Evolutionary conservation across 2,888 invertebrate genomes (phyloP).

Genomic region (Fragum sueziense): DNA sequence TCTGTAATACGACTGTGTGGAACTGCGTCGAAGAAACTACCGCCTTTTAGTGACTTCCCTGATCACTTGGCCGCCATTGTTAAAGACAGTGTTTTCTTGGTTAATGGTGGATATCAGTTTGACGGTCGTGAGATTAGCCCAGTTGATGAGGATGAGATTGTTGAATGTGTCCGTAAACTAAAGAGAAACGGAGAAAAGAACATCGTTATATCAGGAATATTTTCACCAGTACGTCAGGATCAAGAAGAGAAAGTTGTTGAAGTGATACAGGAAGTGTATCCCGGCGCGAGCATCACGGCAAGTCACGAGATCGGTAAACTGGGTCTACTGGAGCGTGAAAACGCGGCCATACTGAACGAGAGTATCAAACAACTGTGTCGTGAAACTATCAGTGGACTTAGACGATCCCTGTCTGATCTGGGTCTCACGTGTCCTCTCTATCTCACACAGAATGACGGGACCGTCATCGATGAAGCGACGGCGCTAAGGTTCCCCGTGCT

Average conservation of each 20-base stretch:
- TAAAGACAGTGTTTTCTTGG: constrained; percentile 61
- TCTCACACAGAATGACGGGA: constrained; percentile 80
- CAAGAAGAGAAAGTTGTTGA: constrained; percentile 70
- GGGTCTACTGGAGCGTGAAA: constrained; percentile 79
- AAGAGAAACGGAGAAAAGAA: constrained; percentile 62
- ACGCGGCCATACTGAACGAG: constrained; percentile 80
- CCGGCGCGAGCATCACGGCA: constrained; percentile 72
- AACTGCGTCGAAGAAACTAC: constrained; percentile 69
- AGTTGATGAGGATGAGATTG: constrained; percentile 69
- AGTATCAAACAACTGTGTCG: constrained; percentile 74
- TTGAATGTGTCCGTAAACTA: constrained; percentile 54
- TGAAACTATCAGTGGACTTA: constrained; percentile 71
- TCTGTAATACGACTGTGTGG: constrained; percentile 78
- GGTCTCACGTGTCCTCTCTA: constrained; percentile 75
- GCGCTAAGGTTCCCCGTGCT: constrained; percentile 72
- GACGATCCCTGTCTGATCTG: constrained; percentile 65
- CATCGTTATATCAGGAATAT: constrained; percentile 76
- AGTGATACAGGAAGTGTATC: constrained; percentile 62
- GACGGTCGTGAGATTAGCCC: constrained; percentile 73
- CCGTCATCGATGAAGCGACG: constrained; percentile 73
- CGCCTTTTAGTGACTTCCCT: constrained; percentile 77
- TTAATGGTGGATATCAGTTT: constrained; percentile 76
- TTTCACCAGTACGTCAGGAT: constrained; percentile 71
- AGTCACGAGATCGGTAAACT: constrained; percentile 76
- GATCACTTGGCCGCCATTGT: constrained; percentile 63